Evolutionary conservation across 2,113 vertebrate species (phyloP).

Genomic region (Phylloscopus trochilus): DNA sequence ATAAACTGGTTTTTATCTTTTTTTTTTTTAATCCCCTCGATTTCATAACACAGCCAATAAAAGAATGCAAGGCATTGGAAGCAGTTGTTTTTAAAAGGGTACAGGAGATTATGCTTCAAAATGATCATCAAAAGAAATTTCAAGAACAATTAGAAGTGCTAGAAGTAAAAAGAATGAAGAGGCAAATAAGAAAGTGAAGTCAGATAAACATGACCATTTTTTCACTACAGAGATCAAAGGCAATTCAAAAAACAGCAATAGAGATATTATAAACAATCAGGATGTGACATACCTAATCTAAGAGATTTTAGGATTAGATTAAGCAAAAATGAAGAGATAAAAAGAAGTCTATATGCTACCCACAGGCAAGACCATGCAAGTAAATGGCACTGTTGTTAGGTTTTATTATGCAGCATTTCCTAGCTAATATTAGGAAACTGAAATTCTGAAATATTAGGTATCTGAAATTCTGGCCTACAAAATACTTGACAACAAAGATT

Average conservation of each 20-base stretch:
- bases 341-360: background rate
- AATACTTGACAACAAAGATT: background rate
- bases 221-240: background rate
- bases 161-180: background rate
- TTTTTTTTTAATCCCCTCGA: background rate
- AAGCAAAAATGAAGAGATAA: background rate
- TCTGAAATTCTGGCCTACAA: background rate
- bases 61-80: background rate
- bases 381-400: background rate
- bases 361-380: background rate
- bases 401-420: background rate
- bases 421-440: background rate
- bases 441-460: no score
- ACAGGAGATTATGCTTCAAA: background rate
- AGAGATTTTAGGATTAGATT: background rate
- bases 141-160: background rate
- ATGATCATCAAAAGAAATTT: background rate
- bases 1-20: background rate
- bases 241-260: background rate
- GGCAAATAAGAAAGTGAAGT: background rate
- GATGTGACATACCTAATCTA: background rate
- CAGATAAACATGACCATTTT: background rate
- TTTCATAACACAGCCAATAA: background rate
- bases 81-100: background rate
- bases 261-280: background rate